Base-by-base conservation (phyloP, 92 coral and sea anemone species). In the Montipora capitata region DNA sequence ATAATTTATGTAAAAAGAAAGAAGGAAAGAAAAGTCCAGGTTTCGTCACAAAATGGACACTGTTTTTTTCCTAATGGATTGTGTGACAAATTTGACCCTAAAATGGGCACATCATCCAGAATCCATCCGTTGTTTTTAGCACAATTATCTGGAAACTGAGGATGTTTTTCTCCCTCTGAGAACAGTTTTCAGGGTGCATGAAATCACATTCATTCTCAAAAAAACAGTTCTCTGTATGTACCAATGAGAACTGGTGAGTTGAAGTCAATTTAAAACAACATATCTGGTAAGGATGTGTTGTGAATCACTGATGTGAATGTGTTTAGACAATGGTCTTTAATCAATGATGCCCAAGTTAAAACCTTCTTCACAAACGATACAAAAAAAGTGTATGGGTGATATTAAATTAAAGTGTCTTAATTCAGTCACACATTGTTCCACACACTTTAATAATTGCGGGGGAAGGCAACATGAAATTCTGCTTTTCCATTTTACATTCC, bases 191-290 rank as follows among this genome's bases (percentile, higher is more conserved):
- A 56, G 62, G 62, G 62, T 8, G 62, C 62, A 56, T 0, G n/a
- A 56, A 56, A 56, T 56, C 62, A 56, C 62, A 56, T 56, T 56
- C 0, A 67, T 12, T 67, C 38, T 20, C 43, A 67, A 67, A 40
- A 40, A 67, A 67, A 67, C 35, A 67, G 72, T 67, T 67, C 72
- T 67, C 72, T n/a, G 72, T 67, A 67, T 67, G 40, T 40, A 67
- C 72, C 72, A 67, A 67, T 67, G 8, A 67, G 72, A 67, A 67
- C 38, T 38, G 72, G 72, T 67, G 72, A 67, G 18, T 67, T 67
- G 1, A 27, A 27, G 35, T 67, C 18, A 4, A 4, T n/a, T 67
- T 67, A 16, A 67, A 67, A 67, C 35, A 27, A 27, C 2, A 67
- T 67, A 41, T 67, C 72, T 67, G 72, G 72, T 67, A 67, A 67